Percentiles rank a stretch among this genome's conserved stretches.
phyloP scores from a whole-genome alignment of 1,140 invertebrate species.

The Drosophila rufa region DNA sequence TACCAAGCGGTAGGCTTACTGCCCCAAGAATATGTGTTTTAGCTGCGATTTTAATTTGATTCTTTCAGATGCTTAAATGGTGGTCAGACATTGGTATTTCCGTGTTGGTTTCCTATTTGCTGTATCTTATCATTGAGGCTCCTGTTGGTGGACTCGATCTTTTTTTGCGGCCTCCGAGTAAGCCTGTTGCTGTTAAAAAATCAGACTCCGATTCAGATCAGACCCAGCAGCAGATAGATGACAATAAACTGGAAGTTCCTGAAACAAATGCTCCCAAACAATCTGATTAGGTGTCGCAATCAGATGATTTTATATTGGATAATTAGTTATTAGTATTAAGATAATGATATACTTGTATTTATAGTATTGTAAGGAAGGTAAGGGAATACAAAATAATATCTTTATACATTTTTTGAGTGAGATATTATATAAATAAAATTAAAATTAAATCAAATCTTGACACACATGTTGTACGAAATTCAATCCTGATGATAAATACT shows the following conservation, averaged over 20 bases:
- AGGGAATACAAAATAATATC: no score
- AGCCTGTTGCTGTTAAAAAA: background rate
- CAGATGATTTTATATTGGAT: no score
- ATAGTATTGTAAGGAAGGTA: no score
- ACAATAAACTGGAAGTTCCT: background rate
- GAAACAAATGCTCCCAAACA: background rate
- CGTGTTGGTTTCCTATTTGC: conserved; percentile 22
- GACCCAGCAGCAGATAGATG: background rate
- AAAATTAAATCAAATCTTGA: no score
- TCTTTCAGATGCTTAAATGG: conserved; percentile 31
- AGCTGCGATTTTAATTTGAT: background rate
- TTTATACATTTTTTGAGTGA: no score
- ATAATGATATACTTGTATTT: no score
- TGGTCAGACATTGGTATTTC: conserved; percentile 46
- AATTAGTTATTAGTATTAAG: no score
- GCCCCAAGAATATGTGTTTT: background rate
- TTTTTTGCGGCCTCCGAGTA: background rate
- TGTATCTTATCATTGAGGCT: conserved; percentile 45
- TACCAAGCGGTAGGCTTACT: conserved; percentile 42
- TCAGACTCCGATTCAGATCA: no score
- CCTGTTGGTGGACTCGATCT: conserved; percentile 32
- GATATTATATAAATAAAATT: no score
- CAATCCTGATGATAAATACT: no score
- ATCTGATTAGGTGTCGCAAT: background rate
- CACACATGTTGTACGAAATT: no score